phyloP scores from a whole-genome alignment of 30 jellyfish, hydroid and myxozoan genomes.

The Hydra vulgaris region DNA sequence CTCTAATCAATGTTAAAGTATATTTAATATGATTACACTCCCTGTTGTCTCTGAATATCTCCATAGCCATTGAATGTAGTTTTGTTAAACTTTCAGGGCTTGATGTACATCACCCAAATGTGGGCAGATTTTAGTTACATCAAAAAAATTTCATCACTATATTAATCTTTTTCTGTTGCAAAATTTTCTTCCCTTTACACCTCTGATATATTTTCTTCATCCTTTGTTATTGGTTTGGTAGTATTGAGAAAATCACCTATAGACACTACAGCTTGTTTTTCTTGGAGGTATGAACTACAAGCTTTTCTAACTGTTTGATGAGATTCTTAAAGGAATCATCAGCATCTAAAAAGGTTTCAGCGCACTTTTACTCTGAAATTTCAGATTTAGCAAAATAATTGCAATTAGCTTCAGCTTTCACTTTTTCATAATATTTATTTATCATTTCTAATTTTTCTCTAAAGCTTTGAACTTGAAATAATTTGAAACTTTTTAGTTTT shows the following conservation, averaged over 20 bases:
- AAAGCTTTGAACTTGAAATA: no score
- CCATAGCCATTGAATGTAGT: conserved; percentile 1
- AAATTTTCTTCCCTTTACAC: neutral
- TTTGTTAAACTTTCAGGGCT: neutral
- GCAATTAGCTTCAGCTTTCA: neutral
- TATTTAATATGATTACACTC: neutral
- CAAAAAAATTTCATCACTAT: neutral
- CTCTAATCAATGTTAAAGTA: neutral
- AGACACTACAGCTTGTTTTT: neutral
- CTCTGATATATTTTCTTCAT: neutral
- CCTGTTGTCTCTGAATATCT: no score
- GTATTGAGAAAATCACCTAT: neutral
- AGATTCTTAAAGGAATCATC: conserved; percentile 8
- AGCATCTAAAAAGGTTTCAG: conserved; percentile 2
- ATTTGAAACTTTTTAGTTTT: no score
- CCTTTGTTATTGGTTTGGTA: neutral
- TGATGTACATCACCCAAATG: neutral
- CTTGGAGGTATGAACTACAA: conserved; percentile 7
- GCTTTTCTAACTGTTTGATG: neutral
- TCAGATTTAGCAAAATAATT: neutral
- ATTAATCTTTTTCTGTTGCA: neutral
- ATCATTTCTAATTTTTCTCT: no score
- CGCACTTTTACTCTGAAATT: neutral
- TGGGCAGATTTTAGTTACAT: neutral
- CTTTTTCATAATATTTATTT: no score